Conservation (phyloP, 2,888 invertebrate genomes). For the Osmoderma eremita region DNA sequence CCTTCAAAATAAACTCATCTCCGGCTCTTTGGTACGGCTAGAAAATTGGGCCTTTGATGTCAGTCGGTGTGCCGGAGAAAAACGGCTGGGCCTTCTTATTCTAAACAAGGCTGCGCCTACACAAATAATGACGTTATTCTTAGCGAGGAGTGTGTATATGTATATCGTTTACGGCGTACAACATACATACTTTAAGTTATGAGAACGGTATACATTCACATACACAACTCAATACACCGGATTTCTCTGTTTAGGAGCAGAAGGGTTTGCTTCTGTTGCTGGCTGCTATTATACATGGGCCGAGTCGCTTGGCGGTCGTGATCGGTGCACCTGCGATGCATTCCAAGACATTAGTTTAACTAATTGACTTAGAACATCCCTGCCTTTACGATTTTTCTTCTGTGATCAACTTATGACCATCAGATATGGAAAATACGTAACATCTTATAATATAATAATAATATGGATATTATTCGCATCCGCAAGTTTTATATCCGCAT, state of each 20-base stretch:
- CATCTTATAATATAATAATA: no score
- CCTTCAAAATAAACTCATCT: conserved; percentile 23
- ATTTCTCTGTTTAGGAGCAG: conserved; percentile 19
- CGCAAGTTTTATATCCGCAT: no score
- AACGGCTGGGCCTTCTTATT: conserved; percentile 22
- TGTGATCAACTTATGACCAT: no score
- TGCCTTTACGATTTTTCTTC: not conserved
- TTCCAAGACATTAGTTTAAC: conserved; percentile 25
- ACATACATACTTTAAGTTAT: conserved; percentile 26
- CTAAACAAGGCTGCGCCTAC: conserved; percentile 36
- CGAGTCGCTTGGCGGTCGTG: not conserved
- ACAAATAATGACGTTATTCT: conserved; percentile 37
- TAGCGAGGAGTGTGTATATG: conserved; percentile 18
- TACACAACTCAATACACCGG: conserved; percentile 2
- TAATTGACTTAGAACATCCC: conserved; percentile 24
- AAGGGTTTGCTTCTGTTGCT: not conserved
- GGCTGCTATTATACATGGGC: not conserved
- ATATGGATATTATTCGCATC: no score
- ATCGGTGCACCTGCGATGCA: conserved; percentile 22
- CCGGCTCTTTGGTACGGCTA: not conserved
- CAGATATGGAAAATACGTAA: no score
- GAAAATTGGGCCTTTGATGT: conserved; percentile 33
- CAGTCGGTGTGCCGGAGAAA: not conserved
- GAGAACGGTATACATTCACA: conserved; percentile 8
- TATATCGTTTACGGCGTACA: conserved; percentile 9